A percentile compares a stretch with the other conserved stretches of the same genome.
Evolutionary conservation across 2,888 invertebrate genomes (phyloP).

Genomic region (Caenorhabditis becei): DNA sequence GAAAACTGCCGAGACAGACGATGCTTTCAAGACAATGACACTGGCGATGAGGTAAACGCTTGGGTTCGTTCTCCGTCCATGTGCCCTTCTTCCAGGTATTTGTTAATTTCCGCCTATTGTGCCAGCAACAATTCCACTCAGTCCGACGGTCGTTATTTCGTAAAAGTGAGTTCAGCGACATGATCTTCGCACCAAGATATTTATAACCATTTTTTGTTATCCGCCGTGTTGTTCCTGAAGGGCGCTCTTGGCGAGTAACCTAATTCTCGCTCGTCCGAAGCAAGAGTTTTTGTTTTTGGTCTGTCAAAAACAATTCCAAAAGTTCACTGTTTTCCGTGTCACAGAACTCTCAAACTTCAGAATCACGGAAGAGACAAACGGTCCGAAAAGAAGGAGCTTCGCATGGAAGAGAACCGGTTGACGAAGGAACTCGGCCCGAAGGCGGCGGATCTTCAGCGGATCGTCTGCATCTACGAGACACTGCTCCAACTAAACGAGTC

Average conservation of each 20-base stretch:
- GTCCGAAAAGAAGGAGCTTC: slow-evolving; percentile 51
- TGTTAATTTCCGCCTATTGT: slow-evolving; percentile 54
- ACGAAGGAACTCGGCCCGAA: slow-evolving; percentile 56
- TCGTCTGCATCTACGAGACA: slow-evolving; percentile 55
- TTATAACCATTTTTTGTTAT: slow-evolving; percentile 8
- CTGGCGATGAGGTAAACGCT: slow-evolving; percentile 41
- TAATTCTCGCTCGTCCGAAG: slow-evolving; percentile 6
- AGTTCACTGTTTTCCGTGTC: background rate
- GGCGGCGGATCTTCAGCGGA: slow-evolving; percentile 52
- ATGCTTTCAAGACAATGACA: slow-evolving; percentile 56
- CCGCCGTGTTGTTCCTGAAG: background rate
- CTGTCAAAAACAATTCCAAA: background rate
- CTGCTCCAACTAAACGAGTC: slow-evolving; percentile 26
- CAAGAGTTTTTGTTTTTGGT: background rate
- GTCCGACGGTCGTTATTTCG: slow-evolving; percentile 53
- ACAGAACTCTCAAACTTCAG: slow-evolving; percentile 12
- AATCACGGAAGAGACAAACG: slow-evolving; percentile 61
- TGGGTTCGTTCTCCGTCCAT: background rate
- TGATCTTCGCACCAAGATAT: slow-evolving; percentile 5
- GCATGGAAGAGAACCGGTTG: slow-evolving; percentile 44
- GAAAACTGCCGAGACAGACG: slow-evolving; percentile 3
- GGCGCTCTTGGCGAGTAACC: background rate
- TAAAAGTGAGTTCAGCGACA: slow-evolving; percentile 32
- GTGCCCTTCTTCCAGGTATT: slow-evolving; percentile 23
- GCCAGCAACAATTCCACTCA: slow-evolving; percentile 56